phyloP scores from a whole-genome alignment of 2,113 vertebrate genomes.

The Hylia prasina region DNA sequence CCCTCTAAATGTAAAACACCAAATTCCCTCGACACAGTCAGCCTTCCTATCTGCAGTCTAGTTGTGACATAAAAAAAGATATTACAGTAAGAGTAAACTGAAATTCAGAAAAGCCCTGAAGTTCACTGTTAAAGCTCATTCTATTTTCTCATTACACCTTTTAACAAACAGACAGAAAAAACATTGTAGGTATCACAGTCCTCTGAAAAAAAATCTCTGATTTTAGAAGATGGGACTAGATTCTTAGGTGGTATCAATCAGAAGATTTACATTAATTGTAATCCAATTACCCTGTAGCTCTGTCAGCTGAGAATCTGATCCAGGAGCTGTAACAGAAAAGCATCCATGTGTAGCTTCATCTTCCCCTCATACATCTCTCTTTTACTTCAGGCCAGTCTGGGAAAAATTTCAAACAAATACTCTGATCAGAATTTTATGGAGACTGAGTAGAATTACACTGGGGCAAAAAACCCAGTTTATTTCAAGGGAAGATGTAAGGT shows the following conservation, averaged over 20 bases:
- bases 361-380: not conserved
- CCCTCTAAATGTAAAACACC: slow-evolving; percentile 67
- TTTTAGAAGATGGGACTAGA: not conserved
- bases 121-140: not conserved
- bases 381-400: not conserved
- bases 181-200: not conserved
- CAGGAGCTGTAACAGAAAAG: not conserved
- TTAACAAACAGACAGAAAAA: not conserved
- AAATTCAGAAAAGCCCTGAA: not conserved
- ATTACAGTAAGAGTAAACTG: slow-evolving; percentile 29
- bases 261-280: not conserved
- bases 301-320: not conserved
- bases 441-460: not conserved
- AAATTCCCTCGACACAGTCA: slow-evolving; percentile 28
- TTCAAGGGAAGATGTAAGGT: not conserved
- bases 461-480: not conserved
- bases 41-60: slow-evolving; percentile 32
- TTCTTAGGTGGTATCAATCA: not conserved
- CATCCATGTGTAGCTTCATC: not conserved
- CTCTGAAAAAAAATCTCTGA: not conserved
- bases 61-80: slow-evolving; percentile 28
- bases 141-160: not conserved
- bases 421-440: not conserved
- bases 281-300: not conserved
- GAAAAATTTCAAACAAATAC: not conserved